Base-by-base conservation (phyloP, 2,888 invertebrate genomes). In the Eutolmus rufibarbis region DNA sequence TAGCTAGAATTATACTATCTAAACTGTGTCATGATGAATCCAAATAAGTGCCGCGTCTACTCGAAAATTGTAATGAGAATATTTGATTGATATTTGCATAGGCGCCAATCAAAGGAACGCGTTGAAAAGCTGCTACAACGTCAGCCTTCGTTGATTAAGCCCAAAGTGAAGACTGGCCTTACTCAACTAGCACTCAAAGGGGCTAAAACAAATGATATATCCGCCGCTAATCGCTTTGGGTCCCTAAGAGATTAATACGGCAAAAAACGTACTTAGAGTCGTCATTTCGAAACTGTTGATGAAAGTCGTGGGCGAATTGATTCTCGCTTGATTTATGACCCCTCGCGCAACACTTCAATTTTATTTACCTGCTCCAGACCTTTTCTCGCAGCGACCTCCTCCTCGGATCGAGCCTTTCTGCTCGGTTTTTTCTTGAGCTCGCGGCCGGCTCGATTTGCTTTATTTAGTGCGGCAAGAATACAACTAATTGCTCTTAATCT, bases 301-400 rank as follows among this genome's bases (percentile, higher is more conserved):
- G 81, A 81, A 81, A 81, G 56, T 81, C 84, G 84, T 84, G 43
- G 84, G 84, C 66, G 84, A 84, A 84, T 66, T 74, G 84, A 84
- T 84, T 84, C 66, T 37, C 37, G 31, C 66, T 66, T 84, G 84
- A 84, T 84, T 84, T 57, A 84, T 84, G 74, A 40, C 84, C 84
- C 66, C 74, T 84, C 74, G 34, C 34, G 84, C 74, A 57, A 84
- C 37, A 66, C 40, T 57, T 66, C 37, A 84, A 84, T 66, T 84
- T 19, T 37, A 51, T 28, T 74, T 37, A 74, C 84, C 74, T 84
- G 84, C 34, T 4, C 19, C 74, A 43, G 28, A 31, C 74, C 84
- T 34, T 57, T 74, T 66, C 74, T 40, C 19, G 23, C 57, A 57
- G 82, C n/a, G 19, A 74, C 84, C 66, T 28, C 66, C 57, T 66